These are phyloP conservation scores for Pituophis catenifer DNA, from an alignment of 2,113 vertebrate genomes.

Conservation along the genomic window DNA sequence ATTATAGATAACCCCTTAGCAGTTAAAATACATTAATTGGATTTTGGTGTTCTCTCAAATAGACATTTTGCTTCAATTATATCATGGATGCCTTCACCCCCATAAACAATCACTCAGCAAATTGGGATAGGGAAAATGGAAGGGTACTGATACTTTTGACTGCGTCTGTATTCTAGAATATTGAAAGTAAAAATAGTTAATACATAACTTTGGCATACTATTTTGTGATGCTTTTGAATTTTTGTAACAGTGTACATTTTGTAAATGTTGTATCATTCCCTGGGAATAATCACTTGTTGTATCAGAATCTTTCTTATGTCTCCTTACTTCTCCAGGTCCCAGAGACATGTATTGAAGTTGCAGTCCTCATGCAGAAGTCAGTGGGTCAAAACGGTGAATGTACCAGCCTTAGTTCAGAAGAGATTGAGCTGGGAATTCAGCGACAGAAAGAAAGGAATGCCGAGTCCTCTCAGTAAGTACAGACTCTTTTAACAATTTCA, in stretches of 20 bases:
- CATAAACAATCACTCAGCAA: not conserved
- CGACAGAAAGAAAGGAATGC: conserved; percentile 82
- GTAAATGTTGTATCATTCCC: not conserved
- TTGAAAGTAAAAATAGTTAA: not conserved
- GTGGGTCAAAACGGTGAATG: conserved; percentile 62
- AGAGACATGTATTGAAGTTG: conserved; percentile 74
- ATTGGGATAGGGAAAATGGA: not conserved
- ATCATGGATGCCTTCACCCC: not conserved
- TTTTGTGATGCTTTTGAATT: not conserved
- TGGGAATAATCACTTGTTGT: not conserved
- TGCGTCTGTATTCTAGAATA: not conserved
- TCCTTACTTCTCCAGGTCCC: conserved; percentile 74
- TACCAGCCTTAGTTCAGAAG: conserved; percentile 68
- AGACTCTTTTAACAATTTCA: not conserved
- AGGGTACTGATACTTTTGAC: not conserved
- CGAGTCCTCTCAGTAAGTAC: conserved; percentile 82
- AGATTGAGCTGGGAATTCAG: conserved; percentile 75
- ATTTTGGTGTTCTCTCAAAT: not conserved
- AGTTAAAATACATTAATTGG: not conserved
- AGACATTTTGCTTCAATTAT: not conserved
- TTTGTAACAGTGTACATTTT: too few species aligned
- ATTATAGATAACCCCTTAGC: not conserved
- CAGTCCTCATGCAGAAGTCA: conserved; percentile 78
- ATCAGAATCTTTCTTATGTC: not conserved
- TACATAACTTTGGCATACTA: not conserved